These are phyloP conservation scores for Fregata magnificens DNA, from an alignment of 2,113 vertebrate species.

Conservation along the genomic window DNA sequence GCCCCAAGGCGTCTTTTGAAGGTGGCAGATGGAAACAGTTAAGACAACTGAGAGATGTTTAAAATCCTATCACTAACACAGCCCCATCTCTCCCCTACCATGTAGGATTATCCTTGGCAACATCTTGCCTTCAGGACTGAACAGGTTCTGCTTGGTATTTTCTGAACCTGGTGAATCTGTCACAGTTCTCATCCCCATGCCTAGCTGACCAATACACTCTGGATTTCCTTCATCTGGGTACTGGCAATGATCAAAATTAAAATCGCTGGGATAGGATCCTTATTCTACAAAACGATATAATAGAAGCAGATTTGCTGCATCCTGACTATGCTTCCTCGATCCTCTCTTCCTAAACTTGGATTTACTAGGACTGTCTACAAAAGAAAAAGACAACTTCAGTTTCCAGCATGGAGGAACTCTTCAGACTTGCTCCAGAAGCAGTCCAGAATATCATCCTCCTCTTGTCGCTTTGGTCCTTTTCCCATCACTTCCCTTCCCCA, in stretches of 20 bases:
- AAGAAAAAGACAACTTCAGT: neutral
- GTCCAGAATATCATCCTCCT: neutral
- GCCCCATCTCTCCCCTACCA: neutral
- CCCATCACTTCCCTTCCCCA: neutral
- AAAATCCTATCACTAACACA: neutral
- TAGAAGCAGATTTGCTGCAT: neutral
- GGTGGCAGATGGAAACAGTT: constrained; percentile 46
- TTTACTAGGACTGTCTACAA: neutral
- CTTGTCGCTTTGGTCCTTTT: neutral
- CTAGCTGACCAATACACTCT: neutral
- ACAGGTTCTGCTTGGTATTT: neutral
- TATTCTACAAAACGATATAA: neutral
- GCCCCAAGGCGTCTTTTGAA: neutral
- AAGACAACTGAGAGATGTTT: neutral
- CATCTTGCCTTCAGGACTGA: neutral
- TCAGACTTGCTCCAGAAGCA: neutral
- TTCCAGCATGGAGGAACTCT: neutral
- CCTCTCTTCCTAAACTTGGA: neutral
- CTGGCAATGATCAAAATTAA: neutral
- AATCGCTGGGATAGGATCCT: neutral
- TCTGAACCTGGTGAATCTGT: neutral
- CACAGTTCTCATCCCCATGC: neutral
- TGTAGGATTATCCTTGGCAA: neutral
- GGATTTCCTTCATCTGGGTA: neutral
- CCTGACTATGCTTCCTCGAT: neutral